A percentile compares a stretch with the other conserved stretches of the same genome.
Evolutionary conservation across 1,140 invertebrate species (phyloP).

Genomic region (Mesaphorura yosii): DNA sequence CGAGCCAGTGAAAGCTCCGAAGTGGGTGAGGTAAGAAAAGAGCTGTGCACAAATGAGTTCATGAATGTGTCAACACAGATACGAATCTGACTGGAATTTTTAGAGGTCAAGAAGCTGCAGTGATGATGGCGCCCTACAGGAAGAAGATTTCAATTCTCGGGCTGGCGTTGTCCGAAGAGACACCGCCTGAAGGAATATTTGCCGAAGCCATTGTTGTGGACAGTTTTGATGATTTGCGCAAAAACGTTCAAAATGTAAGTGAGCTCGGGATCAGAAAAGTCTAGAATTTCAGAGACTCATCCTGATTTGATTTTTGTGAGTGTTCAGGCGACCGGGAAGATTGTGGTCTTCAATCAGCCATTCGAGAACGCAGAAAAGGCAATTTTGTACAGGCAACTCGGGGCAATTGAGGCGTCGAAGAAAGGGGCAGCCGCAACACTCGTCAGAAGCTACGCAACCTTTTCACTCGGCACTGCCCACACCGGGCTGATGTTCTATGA

Average conservation of each 20-base stretch:
- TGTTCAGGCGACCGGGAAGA: constrained; percentile 37
- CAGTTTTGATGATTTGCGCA: constrained; percentile 37
- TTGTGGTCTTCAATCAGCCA: constrained; percentile 39
- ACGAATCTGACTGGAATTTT: not conserved
- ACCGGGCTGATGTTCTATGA: constrained; percentile 32
- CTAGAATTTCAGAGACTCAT: constrained; percentile 3
- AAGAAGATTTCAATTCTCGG: constrained; percentile 37
- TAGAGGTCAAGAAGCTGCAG: constrained; percentile 37
- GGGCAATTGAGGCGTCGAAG: constrained; percentile 31
- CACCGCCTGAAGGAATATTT: constrained; percentile 35
- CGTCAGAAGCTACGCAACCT: constrained; percentile 39
- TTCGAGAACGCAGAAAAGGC: constrained; percentile 35
- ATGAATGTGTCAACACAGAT: not conserved
- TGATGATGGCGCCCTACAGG: constrained; percentile 34
- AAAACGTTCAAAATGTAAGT: constrained; percentile 31
- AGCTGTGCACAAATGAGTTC: not conserved
- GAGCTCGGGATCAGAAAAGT: too few species aligned
- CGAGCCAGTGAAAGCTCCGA: constrained; percentile 37
- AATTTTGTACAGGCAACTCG: constrained; percentile 35
- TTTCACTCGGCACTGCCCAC: constrained; percentile 36
- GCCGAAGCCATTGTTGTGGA: constrained; percentile 37
- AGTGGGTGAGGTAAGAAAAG: constrained; percentile 25
- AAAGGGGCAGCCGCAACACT: constrained; percentile 33
- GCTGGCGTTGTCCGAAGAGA: constrained; percentile 37
- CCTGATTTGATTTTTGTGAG: not conserved